These are phyloP conservation scores for Poeciliopsis presidionis DNA, from an alignment of 2,797 vertebrate genomes.

Conservation along the genomic window DNA sequence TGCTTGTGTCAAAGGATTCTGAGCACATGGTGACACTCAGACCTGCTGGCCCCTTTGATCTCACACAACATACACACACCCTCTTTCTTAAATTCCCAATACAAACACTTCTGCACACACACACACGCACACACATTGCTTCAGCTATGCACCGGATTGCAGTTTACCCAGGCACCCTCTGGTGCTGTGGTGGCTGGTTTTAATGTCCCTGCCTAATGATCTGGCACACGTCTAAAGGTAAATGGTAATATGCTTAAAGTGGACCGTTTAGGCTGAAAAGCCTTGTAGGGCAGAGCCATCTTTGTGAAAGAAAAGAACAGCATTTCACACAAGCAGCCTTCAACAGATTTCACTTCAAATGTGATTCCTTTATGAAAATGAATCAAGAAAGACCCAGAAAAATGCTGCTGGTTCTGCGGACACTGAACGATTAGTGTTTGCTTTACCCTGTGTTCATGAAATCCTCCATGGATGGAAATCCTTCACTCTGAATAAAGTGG, in stretches of 20 bases:
- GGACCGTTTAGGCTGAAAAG: conserved; percentile 84
- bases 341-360: conserved; percentile 77
- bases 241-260: conserved; percentile 88
- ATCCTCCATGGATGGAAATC: conserved; percentile 43
- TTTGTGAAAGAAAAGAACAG: conserved; percentile 59
- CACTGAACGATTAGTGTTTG: conserved; percentile 54
- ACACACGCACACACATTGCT: background rate
- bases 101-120: conserved; percentile 53
- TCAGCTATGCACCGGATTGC: conserved; percentile 74
- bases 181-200: conserved; percentile 83
- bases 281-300: conserved; percentile 75
- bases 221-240: conserved; percentile 85
- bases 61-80: conserved; percentile 53
- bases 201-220: conserved; percentile 88
- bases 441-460: conserved; percentile 51
- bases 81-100: conserved; percentile 49
- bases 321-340: conserved; percentile 68
- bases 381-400: conserved; percentile 31
- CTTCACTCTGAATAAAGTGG: conserved; percentile 40
- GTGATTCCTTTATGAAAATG: conserved; percentile 65
- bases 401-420: conserved; percentile 53
- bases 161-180: conserved; percentile 81
- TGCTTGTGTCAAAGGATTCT: conserved; percentile 85
- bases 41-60: conserved; percentile 81
- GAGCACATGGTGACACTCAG: conserved; percentile 82